Percentiles rank a stretch among this genome's conserved stretches.
Evolutionary conservation across 30 jellyfish, hydroid and myxozoan genomes (phyloP).

Genomic region (Cassiopea andromeda): DNA sequence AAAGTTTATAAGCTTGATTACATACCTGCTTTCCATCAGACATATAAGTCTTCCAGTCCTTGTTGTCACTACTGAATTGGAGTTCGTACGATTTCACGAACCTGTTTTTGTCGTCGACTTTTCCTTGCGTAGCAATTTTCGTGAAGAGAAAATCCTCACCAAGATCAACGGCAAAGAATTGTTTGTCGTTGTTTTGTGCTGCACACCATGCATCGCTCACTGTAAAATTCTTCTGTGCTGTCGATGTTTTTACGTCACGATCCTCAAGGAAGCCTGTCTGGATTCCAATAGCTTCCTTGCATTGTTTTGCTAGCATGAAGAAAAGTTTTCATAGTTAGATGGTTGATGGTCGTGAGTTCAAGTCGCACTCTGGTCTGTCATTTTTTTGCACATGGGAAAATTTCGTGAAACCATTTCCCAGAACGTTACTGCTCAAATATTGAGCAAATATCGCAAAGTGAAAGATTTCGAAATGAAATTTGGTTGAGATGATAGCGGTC

Average conservation of each 20-base stretch:
- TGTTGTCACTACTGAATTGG: conserved; percentile 88
- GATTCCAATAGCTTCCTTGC: conserved; percentile 94
- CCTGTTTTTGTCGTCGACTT: conserved; percentile 87
- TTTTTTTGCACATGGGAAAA: too few species aligned
- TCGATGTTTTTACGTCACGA: conserved; percentile 95
- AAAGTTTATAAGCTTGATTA: too few species aligned
- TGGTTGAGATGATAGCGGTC: too few species aligned
- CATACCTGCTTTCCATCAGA: conserved; percentile 80
- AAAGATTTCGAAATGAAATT: too few species aligned
- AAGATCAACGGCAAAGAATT: conserved; percentile 92
- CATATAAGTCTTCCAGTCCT: conserved; percentile 83
- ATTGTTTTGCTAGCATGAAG: conserved; percentile 27
- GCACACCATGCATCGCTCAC: conserved; percentile 99
- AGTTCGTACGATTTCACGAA: conserved; percentile 71
- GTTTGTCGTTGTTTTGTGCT: conserved; percentile 80
- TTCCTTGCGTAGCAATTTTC: conserved; percentile 96
- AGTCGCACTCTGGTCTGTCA: too few species aligned
- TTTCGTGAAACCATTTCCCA: too few species aligned
- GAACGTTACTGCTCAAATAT: too few species aligned
- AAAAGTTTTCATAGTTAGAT: too few species aligned
- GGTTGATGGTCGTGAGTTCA: too few species aligned
- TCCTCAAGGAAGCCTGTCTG: conserved; percentile 98
- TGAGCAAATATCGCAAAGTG: too few species aligned
- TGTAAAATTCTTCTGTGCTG: conserved; percentile 89
- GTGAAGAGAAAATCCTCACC: conserved; percentile 95